These are phyloP conservation scores for Potamarius usumacintae DNA, from an alignment of 2,113 vertebrate species.

Conservation along the genomic window DNA sequence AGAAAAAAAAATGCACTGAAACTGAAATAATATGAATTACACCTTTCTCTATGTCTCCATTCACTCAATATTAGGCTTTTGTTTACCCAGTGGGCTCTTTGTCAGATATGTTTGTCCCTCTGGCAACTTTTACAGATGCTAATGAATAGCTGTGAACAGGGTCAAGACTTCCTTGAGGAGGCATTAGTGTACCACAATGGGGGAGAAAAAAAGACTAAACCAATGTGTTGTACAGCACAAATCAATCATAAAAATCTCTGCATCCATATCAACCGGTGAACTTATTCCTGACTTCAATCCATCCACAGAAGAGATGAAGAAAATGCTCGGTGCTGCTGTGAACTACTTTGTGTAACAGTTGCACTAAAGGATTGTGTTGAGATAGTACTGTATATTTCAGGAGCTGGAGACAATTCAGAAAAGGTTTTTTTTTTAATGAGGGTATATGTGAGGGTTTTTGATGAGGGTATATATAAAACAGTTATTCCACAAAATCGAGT, in stretches of 20 bases:
- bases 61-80: background rate
- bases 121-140: background rate
- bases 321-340: background rate
- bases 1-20: background rate
- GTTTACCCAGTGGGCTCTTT: background rate
- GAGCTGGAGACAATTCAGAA: background rate
- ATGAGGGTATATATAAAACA: too few relatives aligned
- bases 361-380: background rate
- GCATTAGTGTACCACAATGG: background rate
- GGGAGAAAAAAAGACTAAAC: background rate
- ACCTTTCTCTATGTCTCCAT: background rate
- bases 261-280: background rate
- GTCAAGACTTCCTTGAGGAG: conserved; percentile 6
- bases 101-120: background rate
- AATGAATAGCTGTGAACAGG: background rate
- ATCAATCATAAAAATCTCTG: background rate
- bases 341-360: background rate
- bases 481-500: too few relatives aligned
- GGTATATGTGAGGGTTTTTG: too few relatives aligned
- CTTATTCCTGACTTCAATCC: background rate
- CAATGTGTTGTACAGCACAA: background rate
- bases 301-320: background rate
- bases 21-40: background rate
- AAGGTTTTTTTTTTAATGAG: background rate
- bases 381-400: background rate